Evolutionary conservation across 1,140 invertebrate genomes (phyloP), one percentile per base, ranked within the genome.

Genomic region (Galleria mellonella): DNA sequence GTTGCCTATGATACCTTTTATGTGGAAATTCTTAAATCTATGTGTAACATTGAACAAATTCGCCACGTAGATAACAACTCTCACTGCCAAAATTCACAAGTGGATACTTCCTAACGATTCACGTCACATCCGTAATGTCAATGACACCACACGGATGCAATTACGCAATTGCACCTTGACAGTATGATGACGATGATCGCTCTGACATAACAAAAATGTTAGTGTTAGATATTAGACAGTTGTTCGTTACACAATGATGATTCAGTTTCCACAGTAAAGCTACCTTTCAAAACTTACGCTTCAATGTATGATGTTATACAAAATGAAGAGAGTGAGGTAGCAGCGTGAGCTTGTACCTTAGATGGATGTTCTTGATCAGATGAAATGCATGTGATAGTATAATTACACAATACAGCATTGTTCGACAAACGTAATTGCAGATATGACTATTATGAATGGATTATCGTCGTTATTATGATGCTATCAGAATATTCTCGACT

Each of bases 91-190:
- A 68, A 61, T 32, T 63, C 50, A 59, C 58, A 40, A 61, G 52
- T 54, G 52, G 2, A 3, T 31, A 9, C 9, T 10, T 31, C 30
- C 10, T 31, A 2, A 31, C 30, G 9, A 31, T 3, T 61, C 60
- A 71, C 60, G 67, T 59, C 51, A 73, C 53, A 77, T 69, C 63
- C 66, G 67, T 73, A 69, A 77, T 74, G 79, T 84, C 79, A 83
- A 72, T 84, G 81, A 84, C 77, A 74, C 63, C 56, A 55, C 61
- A 64, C 71, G 70, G 67, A 77, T 76, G 64, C 66, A 51, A 59
- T 83, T 79, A 69, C 75, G 69, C 60, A 84, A 84, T 47, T 55
- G 55, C 72, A 83, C 77, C 77, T 84, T 82, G 77, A 81, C 75
- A 77, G 67, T 70, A 64, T 61, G 47, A 55, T 54, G 17, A 59